Evolutionary conservation across 2,113 vertebrate species (phyloP).

Genomic region (Gnathonemus longibarbis): DNA sequence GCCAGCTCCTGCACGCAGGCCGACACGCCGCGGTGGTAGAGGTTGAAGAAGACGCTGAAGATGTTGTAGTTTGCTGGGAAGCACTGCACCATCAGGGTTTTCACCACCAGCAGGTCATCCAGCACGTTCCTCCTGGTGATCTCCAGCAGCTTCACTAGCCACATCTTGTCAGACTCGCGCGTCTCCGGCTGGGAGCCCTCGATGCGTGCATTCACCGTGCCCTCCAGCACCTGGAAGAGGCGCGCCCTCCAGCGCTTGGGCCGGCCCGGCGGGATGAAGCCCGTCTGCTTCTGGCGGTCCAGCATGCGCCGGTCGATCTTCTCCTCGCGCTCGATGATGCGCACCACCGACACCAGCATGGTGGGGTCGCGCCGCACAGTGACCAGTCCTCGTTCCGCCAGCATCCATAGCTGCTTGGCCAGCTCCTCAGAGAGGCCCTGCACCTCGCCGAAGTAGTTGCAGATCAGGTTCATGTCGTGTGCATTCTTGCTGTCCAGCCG

Average conservation of each 20-base stretch:
- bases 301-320: constrained; percentile 87
- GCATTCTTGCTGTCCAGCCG: constrained; percentile 91
- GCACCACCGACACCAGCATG: constrained; percentile 85
- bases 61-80: constrained; percentile 90
- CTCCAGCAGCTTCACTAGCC: constrained; percentile 94
- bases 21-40: constrained; percentile 85
- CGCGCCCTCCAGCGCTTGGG: constrained; percentile 91
- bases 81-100: constrained; percentile 86
- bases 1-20: constrained; percentile 79
- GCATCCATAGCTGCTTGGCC: constrained; percentile 95
- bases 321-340: constrained; percentile 95
- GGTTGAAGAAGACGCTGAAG: constrained; percentile 71
- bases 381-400: constrained; percentile 80
- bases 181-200: constrained; percentile 88
- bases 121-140: constrained; percentile 86
- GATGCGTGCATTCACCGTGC: constrained; percentile 80
- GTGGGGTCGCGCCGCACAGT: constrained; percentile 91
- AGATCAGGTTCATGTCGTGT: constrained; percentile 88
- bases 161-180: constrained; percentile 91
- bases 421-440: constrained; percentile 87
- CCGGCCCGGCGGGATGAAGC: constrained; percentile 86
- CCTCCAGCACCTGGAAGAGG: constrained; percentile 83
- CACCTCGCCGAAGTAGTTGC: constrained; percentile 83
- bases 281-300: constrained; percentile 86
- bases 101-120: constrained; percentile 83